Percentiles rank a stretch among this genome's conserved stretches.
phyloP scores from a whole-genome alignment of 2,797 vertebrate genomes.

The Craterocephalus amniculus region DNA sequence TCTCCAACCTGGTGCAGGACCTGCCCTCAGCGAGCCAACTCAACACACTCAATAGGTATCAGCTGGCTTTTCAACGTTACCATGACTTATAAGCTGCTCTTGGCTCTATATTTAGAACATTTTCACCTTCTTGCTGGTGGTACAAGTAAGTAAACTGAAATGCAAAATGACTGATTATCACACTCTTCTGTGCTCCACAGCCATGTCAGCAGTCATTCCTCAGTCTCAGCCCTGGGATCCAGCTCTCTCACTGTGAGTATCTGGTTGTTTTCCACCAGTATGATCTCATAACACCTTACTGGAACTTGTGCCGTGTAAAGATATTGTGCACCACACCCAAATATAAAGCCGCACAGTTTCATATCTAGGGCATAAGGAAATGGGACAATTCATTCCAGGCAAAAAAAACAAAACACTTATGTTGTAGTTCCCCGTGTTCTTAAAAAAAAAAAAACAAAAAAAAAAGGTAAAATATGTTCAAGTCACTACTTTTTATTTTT shows the following conservation, averaged over 20 bases:
- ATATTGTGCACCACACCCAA: not conserved
- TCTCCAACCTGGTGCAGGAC: conserved; percentile 88
- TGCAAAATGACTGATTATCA: conserved; percentile 1
- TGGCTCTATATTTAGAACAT: no score
- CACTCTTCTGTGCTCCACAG: conserved; percentile 66
- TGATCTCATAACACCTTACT: not conserved
- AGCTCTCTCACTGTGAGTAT: conserved; percentile 88
- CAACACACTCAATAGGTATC: conserved; percentile 90
- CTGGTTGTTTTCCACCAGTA: not conserved
- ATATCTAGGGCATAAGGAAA: not conserved
- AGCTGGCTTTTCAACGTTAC: not conserved
- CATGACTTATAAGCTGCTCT: not conserved
- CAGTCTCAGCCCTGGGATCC: conserved; percentile 86
- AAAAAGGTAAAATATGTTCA: not conserved
- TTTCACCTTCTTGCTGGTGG: not conserved
- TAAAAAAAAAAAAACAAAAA: no score
- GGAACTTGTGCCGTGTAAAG: not conserved
- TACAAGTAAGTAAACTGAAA: not conserved
- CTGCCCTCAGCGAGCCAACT: conserved; percentile 85
- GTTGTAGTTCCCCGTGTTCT: not conserved
- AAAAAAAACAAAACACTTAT: no score
- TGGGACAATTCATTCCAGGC: not conserved
- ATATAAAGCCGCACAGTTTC: not conserved
- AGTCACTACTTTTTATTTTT: not conserved
- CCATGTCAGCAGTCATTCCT: conserved; percentile 89